A percentile compares a stretch with the other conserved stretches of the same genome.
Conservation (phyloP, 2,113 vertebrate genomes). For the Callipepla squamata region DNA sequence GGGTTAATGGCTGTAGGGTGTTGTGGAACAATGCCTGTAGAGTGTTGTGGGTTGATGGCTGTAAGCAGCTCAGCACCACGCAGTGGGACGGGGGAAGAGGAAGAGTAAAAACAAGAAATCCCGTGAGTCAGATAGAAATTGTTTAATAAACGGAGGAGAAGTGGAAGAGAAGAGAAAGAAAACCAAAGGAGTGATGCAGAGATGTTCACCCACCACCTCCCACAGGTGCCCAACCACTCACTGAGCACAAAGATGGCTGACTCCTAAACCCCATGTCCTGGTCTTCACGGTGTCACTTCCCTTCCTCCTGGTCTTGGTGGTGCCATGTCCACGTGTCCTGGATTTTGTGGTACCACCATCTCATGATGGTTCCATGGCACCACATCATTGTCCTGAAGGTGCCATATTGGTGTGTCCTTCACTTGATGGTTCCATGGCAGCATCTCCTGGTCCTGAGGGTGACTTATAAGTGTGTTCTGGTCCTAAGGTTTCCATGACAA, state of each 20-base stretch:
- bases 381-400: no score
- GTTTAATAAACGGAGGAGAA: neutral
- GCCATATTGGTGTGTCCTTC: no score
- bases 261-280: neutral
- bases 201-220: neutral
- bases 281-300: no score
- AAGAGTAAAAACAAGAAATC: neutral
- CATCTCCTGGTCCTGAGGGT: neutral
- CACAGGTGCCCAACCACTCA: neutral
- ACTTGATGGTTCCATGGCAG: neutral
- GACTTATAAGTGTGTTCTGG: neutral
- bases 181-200: neutral
- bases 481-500: neutral
- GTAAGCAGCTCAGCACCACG: neutral
- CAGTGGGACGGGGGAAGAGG: neutral
- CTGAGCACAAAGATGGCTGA: neutral
- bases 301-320: accelerated
- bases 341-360: no score
- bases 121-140: neutral
- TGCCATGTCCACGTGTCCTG: neutral
- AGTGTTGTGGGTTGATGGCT: neutral
- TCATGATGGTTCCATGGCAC: neutral
- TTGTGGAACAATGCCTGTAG: no score
- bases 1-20: no score
- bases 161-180: neutral